Conservation (phyloP, 2,113 vertebrate species). For the Mionectes macconnelli region DNA sequence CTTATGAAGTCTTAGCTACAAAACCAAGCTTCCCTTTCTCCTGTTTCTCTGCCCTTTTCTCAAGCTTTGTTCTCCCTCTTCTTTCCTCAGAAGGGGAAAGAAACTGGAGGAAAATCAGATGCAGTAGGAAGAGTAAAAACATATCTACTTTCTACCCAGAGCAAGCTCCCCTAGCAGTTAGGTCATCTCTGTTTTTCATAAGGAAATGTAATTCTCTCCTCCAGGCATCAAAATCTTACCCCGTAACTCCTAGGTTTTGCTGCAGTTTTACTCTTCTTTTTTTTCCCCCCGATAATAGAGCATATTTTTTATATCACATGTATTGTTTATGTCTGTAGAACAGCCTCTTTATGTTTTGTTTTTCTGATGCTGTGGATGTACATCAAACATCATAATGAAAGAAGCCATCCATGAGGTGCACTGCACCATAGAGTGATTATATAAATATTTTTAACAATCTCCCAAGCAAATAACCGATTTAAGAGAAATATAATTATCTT, state of each 20-base stretch:
- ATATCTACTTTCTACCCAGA: neutral
- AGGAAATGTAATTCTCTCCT: neutral
- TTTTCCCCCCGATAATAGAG: neutral
- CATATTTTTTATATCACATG: neutral
- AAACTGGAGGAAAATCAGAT: neutral
- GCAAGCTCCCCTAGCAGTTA: neutral
- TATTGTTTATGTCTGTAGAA: neutral
- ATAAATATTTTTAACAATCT: conserved; percentile 27
- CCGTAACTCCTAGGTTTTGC: neutral
- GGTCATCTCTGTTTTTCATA: neutral
- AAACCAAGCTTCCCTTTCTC: neutral
- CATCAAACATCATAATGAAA: conserved; percentile 29
- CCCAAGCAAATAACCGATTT: neutral
- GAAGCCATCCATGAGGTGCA: conserved; percentile 13
- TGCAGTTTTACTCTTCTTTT: neutral
- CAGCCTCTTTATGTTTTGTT: neutral
- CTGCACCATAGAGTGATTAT: neutral
- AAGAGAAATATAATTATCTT: conserved; percentile 50
- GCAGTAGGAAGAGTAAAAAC: neutral
- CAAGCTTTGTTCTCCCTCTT: neutral
- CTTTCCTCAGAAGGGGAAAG: neutral
- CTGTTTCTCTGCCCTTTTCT: neutral
- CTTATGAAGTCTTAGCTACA: neutral
- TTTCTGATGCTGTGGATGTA: neutral
- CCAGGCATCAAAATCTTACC: neutral